These are phyloP conservation scores for Hemibagrus wyckioides DNA, from an alignment of 2,113 vertebrate genomes.

Conservation along the genomic window DNA sequence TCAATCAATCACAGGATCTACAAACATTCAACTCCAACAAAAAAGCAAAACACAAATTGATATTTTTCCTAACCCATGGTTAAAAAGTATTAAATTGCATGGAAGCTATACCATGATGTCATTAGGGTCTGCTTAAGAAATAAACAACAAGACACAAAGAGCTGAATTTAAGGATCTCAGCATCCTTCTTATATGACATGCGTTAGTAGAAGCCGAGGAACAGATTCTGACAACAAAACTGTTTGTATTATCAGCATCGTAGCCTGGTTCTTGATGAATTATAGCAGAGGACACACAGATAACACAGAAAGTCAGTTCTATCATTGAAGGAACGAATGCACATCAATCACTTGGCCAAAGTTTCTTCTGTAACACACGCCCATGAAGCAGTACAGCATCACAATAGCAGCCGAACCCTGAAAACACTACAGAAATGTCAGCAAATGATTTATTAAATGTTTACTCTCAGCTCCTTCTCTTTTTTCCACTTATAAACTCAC, in stretches of 20 bases:
- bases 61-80: too few relatives aligned
- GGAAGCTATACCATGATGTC: too few relatives aligned
- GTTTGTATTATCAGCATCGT: not conserved
- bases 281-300: not conserved
- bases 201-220: too few relatives aligned
- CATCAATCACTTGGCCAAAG: not conserved
- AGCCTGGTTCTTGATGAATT: not conserved
- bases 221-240: not conserved
- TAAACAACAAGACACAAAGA: not conserved
- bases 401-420: not conserved
- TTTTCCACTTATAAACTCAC: not conserved
- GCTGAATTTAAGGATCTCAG: not conserved
- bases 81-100: not conserved
- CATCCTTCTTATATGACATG: not conserved
- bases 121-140: not conserved
- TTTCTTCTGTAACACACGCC: not conserved
- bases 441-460: slow-evolving; percentile 13
- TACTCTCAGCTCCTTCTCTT: not conserved
- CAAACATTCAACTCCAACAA: not conserved
- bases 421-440: not conserved
- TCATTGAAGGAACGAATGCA: not conserved
- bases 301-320: not conserved
- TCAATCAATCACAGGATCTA: too few relatives aligned
- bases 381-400: not conserved
- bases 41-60: not conserved